Percentiles rank a stretch among this genome's conserved stretches.
These are phyloP conservation scores for Arion vulgaris DNA, from an alignment of 1,140 invertebrate genomes.

Conservation along the genomic window DNA sequence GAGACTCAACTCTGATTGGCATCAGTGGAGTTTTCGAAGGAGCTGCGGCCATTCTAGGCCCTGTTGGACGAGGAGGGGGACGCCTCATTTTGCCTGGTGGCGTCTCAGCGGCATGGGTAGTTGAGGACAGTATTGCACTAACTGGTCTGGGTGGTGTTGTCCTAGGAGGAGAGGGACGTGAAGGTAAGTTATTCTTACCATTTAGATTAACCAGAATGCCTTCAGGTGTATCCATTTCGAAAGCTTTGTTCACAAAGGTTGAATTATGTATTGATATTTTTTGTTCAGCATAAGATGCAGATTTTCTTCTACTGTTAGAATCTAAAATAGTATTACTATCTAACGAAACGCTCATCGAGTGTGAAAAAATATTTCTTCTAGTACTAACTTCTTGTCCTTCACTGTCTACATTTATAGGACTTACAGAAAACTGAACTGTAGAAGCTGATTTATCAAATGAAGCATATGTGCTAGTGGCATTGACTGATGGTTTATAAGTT, in stretches of 20 bases:
- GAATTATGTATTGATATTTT: neutral
- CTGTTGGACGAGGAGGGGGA: slow-evolving; percentile 58
- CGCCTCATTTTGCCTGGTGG: slow-evolving; percentile 39
- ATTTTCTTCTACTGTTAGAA: neutral
- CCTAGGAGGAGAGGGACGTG: slow-evolving; percentile 38
- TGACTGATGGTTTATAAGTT: neutral
- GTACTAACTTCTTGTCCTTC: neutral
- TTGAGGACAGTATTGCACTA: neutral
- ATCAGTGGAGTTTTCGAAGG: slow-evolving; percentile 40
- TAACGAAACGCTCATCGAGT: neutral
- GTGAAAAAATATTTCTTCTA: neutral
- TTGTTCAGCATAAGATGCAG: slow-evolving; percentile 18
- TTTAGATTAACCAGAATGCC: slow-evolving; percentile 28
- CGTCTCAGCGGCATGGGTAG: neutral
- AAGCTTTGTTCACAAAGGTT: slow-evolving; percentile 40
- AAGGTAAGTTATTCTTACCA: neutral
- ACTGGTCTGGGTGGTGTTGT: slow-evolving; percentile 49
- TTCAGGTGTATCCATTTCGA: slow-evolving; percentile 33
- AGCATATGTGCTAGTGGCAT: neutral
- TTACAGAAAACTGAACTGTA: neutral
- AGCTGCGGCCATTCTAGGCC: slow-evolving; percentile 49
- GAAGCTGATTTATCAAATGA: neutral
- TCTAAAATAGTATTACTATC: neutral
- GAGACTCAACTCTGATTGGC: slow-evolving; percentile 14
- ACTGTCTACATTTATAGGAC: neutral